Percentiles rank a stretch among this genome's conserved stretches.
These are phyloP conservation scores for Champsocephalus esox DNA, from an alignment of 2,797 vertebrate genomes.

Conservation along the genomic window DNA sequence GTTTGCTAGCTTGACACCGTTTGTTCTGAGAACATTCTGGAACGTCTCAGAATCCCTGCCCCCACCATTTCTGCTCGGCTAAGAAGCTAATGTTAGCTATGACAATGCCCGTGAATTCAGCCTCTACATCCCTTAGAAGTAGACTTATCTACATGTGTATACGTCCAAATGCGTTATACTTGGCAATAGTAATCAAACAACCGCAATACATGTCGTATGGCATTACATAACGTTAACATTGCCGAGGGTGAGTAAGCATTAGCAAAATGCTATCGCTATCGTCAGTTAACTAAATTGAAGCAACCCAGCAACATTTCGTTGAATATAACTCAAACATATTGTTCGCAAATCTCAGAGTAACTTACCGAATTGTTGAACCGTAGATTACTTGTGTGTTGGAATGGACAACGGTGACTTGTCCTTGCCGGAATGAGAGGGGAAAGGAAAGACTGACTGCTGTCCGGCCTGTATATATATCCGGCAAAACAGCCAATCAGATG, in stretches of 20 bases:
- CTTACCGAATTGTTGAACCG: constrained; percentile 59
- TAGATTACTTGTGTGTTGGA: constrained; percentile 23
- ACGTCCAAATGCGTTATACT: neutral
- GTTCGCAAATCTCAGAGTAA: rapidly evolving
- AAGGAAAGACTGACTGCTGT: neutral
- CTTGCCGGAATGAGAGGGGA: constrained; percentile 69
- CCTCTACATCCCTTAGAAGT: too few species aligned
- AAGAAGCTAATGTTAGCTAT: neutral
- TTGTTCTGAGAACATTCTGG: constrained; percentile 65
- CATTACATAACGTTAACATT: too few species aligned
- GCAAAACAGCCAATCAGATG: constrained; percentile 78
- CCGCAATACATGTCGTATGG: rapidly evolving
- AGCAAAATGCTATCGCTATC: neutral
- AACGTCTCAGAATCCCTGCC: constrained; percentile 29
- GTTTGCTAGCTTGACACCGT: neutral
- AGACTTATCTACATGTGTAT: rapidly evolving
- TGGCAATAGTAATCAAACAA: rapidly evolving
- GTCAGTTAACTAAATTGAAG: rapidly evolving
- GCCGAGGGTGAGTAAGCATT: rapidly evolving
- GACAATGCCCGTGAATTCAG: neutral
- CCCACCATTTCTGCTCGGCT: constrained; percentile 7
- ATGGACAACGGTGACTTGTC: constrained; percentile 31
- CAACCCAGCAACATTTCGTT: rapidly evolving
- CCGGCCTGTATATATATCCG: constrained; percentile 67
- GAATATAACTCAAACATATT: rapidly evolving